Evolutionary conservation across 1,140 invertebrate species (phyloP), one percentile per base, ranked within the genome.

Genomic region (Bombus impatiens): DNA sequence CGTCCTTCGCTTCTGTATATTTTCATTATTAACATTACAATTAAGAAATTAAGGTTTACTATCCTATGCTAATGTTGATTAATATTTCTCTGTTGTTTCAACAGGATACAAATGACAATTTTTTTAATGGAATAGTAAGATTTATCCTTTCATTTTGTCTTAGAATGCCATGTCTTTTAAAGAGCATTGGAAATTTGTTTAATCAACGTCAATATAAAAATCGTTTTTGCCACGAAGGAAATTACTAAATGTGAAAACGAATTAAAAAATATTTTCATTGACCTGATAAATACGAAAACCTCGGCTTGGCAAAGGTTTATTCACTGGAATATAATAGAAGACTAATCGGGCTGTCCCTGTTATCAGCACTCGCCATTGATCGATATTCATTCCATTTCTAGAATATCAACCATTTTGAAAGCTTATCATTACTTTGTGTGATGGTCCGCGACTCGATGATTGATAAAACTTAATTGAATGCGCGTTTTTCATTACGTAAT

Each of bases 271-370:
- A 68, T 68, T 68, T 32, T 37, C 1, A 37, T 68, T 62, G 59
- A n/a, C 59, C 10, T 67, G 47, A 84, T 83, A 35, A 67, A 72
- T 68, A 44, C 57, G 44, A 76, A 78, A 86, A 57, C 62, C 67
- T 72, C 67, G 28, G 37, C 44, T 89, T 89, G 78, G 59, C 76
- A 83, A 89, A 89, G 76, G 78, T 78, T 89, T 80, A 78, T 90
- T 90, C 86, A 86, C 44, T 72, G 70, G 62, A 82, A 77, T 75
- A 90, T 90, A 90, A 90, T 90, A 80, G 89, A 84, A 86, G 89
- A 88, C 80, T 86, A 89, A 90, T 86, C 81, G 76, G 47, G 70
- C 77, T 86, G 86, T 77, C 67, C 68, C 59, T 67, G 77, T 59
- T 86, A 82, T 79, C 82, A 78, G 76, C 59, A 65, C 53, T 72